Evolutionary conservation across 2,113 vertebrate genomes (phyloP), one percentile per base, ranked within the genome.

Genomic region (Pollimyrus isidori): DNA sequence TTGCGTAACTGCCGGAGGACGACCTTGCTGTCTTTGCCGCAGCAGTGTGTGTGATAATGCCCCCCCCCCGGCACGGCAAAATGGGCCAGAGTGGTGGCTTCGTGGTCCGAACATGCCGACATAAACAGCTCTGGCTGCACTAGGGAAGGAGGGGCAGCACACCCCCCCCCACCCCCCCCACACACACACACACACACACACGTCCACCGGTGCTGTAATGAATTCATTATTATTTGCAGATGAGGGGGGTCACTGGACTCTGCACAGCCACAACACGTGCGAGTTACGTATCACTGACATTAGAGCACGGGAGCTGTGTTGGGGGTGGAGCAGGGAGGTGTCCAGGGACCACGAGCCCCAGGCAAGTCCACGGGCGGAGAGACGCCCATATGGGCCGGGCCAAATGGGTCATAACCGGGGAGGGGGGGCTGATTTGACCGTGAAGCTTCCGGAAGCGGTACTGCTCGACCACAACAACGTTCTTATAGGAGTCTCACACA

Each of bases 241-340:
- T 80, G 19, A 52, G 89, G 42, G 69, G n/a, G 89, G 86, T 30
- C 85, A 52, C 53, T 56, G 53, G 53, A 56, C 53, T 56, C 53
- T 21, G 53, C 19, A 46, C 46, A 50, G 42, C 83, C 73, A 90
- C 88, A 87, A 90, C 49, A 88, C 4, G 53, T 88, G 90, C 90
- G 89, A 89, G 91, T 92, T 90, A 92, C 90, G 92, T 85, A 91
- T 93, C 56, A 39, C 65, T 92, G 90, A 89, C 93, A 92, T 92
- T 92, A 93, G 87, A 89, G 90, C 45, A 84, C 52, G 42, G 73
- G 58, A 52, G n/a, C 76, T 15, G 30, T 62, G 50, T 17, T 13
- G 17, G 26, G 13, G 53, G 9, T 26, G 30, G 45, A 73, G 39
- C 65, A 21, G 52, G 26, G 23, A 1, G 23, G 90, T 15, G 69